A percentile compares a stretch with the other conserved stretches of the same genome.
phyloP scores from a whole-genome alignment of 2,797 vertebrate species.

The Poecilia velifera region DNA sequence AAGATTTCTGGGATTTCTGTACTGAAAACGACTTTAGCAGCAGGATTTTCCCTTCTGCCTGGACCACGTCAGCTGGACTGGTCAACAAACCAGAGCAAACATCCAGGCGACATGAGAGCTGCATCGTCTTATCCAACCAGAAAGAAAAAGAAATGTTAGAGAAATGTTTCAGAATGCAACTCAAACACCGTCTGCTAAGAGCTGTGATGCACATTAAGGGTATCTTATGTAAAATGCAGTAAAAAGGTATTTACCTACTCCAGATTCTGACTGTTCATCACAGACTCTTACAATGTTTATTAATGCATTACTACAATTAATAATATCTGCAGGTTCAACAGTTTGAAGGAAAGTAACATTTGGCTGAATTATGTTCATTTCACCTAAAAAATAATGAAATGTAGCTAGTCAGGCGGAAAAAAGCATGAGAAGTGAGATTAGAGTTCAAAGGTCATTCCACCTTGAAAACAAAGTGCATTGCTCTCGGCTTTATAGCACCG shows the following conservation, averaged over 20 bases:
- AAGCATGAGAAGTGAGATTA: not conserved
- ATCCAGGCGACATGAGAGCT: not conserved
- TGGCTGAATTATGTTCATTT: not conserved
- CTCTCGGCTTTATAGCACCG: conserved; percentile 3
- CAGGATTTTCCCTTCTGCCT: not conserved
- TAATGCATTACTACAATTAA: not conserved
- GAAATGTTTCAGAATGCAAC: not conserved
- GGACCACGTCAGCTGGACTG: not conserved
- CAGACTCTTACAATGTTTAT: not conserved
- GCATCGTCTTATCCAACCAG: not conserved
- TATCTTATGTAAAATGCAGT: not conserved
- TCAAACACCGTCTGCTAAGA: not conserved
- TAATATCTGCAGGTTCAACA: not conserved
- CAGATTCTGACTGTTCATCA: not conserved
- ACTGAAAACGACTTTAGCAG: not conserved
- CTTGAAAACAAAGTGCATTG: not conserved
- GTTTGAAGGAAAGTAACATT: not conserved
- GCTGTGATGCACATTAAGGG: not conserved
- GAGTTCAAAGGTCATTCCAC: not conserved
- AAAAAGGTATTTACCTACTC: not conserved
- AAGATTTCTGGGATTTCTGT: not conserved
- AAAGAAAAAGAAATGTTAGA: not conserved
- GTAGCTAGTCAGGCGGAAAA: not conserved
- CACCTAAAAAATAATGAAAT: not conserved
- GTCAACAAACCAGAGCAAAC: not conserved